phyloP scores from a whole-genome alignment of 2,888 invertebrate genomes.

The Thalpophila matura region DNA sequence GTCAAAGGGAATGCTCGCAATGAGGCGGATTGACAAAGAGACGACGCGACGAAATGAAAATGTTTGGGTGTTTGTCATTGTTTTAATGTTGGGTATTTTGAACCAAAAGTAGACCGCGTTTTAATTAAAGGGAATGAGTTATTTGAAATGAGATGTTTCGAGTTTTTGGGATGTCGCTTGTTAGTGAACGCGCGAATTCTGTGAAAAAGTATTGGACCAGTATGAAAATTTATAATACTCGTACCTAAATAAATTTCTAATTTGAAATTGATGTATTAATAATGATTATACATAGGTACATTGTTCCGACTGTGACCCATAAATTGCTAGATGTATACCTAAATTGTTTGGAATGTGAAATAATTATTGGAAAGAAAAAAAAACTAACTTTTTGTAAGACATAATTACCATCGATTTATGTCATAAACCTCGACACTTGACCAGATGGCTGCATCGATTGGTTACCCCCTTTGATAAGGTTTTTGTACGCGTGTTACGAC shows the following conservation, averaged over 20 bases:
- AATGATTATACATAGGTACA: too few relatives aligned
- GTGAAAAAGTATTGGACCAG: neutral
- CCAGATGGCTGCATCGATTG: too few relatives aligned
- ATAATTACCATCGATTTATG: too few relatives aligned
- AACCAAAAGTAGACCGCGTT: neutral
- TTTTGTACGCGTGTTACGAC: too few relatives aligned
- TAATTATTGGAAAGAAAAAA: too few relatives aligned
- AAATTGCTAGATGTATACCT: too few relatives aligned
- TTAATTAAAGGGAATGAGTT: neutral
- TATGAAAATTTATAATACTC: neutral
- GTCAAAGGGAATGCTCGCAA: slow-evolving; percentile 41
- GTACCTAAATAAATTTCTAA: too few relatives aligned
- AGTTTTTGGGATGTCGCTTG: neutral
- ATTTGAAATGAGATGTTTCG: neutral
- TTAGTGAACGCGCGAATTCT: neutral
- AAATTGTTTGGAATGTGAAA: too few relatives aligned
- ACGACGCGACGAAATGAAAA: slow-evolving; percentile 5
- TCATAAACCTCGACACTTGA: too few relatives aligned
- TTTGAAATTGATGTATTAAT: too few relatives aligned
- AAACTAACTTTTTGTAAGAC: neutral
- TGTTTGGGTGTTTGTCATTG: slow-evolving; percentile 9
- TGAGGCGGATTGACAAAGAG: slow-evolving; percentile 35
- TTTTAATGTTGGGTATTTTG: slow-evolving; percentile 20
- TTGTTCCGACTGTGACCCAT: too few relatives aligned
- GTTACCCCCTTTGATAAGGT: too few relatives aligned